Percentiles rank a stretch among this genome's conserved stretches.
Conservation (phyloP, 2,888 invertebrate species). For the Sphaerophoria rueppellii region DNA sequence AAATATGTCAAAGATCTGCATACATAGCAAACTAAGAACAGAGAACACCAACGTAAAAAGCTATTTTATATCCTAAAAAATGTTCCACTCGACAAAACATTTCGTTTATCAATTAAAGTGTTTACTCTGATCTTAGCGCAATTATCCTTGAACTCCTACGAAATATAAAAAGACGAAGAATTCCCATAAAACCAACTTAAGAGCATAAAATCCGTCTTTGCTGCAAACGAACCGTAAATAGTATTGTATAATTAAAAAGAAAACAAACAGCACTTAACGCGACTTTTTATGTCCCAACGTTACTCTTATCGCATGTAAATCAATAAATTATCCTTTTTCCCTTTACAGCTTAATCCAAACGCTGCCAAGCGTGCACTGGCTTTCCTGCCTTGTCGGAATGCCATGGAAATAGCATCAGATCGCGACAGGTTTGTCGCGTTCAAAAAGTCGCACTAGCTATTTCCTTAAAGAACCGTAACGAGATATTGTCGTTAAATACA, state of each 20-base stretch:
- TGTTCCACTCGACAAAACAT: too few species aligned
- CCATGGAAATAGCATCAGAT: conserved; percentile 36
- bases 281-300: conserved; percentile 61
- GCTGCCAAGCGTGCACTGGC: conserved; percentile 16
- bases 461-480: conserved; percentile 67
- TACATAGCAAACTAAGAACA: too few species aligned
- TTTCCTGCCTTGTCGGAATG: conserved; percentile 27
- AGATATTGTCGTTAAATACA: conserved; percentile 37
- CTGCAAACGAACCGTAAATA: conserved; percentile 70
- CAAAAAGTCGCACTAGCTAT: conserved; percentile 43
- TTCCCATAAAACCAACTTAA: background rate
- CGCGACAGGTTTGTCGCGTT: conserved; percentile 59
- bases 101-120: too few species aligned
- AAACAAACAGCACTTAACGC: conserved; percentile 62
- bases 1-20: too few species aligned
- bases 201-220: conserved; percentile 28
- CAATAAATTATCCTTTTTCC: conserved; percentile 71
- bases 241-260: conserved; percentile 64
- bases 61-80: too few species aligned
- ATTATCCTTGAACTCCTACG: too few species aligned
- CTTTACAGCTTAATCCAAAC: conserved; percentile 39
- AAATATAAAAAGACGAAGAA: background rate
- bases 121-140: too few species aligned
- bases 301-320: conserved; percentile 67
- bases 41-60: too few species aligned